phyloP scores from a whole-genome alignment of 2,888 invertebrate genomes.

The Xylocampa areola region DNA sequence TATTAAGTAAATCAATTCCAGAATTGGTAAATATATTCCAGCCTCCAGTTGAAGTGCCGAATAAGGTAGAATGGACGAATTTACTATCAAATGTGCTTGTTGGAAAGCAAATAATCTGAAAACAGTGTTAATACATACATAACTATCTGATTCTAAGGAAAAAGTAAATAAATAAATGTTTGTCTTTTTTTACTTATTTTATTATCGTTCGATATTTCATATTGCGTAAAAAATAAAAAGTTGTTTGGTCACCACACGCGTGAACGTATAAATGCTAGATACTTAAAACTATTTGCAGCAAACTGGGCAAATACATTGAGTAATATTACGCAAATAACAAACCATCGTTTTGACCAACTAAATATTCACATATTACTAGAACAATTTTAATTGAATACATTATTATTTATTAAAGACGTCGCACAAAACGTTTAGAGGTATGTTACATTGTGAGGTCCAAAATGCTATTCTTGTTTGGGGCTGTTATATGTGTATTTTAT shows the following conservation, averaged over 20 bases:
- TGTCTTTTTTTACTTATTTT: constrained; percentile 76
- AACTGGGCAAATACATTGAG: constrained; percentile 68
- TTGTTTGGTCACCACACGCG: constrained; percentile 82
- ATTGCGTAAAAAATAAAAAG: constrained; percentile 81
- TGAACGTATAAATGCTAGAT: constrained; percentile 83
- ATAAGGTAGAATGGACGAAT: constrained; percentile 79
- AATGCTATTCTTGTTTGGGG: constrained; percentile 27
- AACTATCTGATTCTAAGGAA: constrained; percentile 19
- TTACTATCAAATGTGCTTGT: constrained; percentile 80
- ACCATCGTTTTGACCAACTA: constrained; percentile 50
- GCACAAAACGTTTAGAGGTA: constrained; percentile 50
- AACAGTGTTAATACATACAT: constrained; percentile 1
- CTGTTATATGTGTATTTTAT: constrained; percentile 16
- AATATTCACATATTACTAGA: constrained; percentile 41
- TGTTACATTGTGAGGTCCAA: constrained; percentile 38
- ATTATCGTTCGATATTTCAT: constrained; percentile 79
- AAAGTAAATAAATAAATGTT: constrained; percentile 61
- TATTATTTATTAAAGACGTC: constrained; percentile 39
- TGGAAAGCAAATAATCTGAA: constrained; percentile 81
- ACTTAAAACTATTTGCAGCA: constrained; percentile 72
- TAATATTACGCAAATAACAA: constrained; percentile 59
- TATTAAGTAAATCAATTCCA: constrained; percentile 76
- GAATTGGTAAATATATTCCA: constrained; percentile 76
- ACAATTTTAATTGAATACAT: constrained; percentile 52
- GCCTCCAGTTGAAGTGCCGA: constrained; percentile 78